These are phyloP conservation scores for Chrysemys picta DNA, from an alignment of 2,113 vertebrate genomes.

Conservation along the genomic window DNA sequence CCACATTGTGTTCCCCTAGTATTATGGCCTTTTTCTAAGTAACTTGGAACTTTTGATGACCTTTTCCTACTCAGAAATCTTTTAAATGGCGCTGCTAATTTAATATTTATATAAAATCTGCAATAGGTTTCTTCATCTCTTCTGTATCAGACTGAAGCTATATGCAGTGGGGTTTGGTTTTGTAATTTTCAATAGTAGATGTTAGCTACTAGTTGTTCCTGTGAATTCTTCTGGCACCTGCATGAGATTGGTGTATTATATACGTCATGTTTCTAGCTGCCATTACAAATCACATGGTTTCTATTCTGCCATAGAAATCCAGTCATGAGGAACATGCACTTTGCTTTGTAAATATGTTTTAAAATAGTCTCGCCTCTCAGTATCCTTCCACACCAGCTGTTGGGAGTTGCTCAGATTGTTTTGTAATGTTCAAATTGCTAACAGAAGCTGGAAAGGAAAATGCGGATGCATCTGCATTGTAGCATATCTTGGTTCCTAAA, in stretches of 20 bases:
- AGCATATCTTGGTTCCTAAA: conserved; percentile 28
- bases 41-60: neutral
- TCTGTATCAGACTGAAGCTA: neutral
- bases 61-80: neutral
- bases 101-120: neutral
- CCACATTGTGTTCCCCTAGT: accelerated
- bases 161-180: accelerated
- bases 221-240: neutral
- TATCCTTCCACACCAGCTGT: neutral
- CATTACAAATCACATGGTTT: neutral
- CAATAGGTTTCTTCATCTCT: neutral
- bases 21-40: accelerated
- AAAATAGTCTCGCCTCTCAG: neutral
- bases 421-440: neutral
- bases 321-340: neutral
- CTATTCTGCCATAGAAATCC: conserved; percentile 39
- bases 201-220: neutral
- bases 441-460: neutral
- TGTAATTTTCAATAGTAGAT: neutral
- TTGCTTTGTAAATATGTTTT: neutral
- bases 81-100: neutral
- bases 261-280: accelerated
- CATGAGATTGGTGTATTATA: neutral
- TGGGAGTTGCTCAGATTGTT: neutral
- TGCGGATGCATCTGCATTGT: neutral